Evolutionary conservation across 2,797 vertebrate species (phyloP), one percentile per base, ranked within the genome.

Genomic region (Ficedula albicollis): DNA sequence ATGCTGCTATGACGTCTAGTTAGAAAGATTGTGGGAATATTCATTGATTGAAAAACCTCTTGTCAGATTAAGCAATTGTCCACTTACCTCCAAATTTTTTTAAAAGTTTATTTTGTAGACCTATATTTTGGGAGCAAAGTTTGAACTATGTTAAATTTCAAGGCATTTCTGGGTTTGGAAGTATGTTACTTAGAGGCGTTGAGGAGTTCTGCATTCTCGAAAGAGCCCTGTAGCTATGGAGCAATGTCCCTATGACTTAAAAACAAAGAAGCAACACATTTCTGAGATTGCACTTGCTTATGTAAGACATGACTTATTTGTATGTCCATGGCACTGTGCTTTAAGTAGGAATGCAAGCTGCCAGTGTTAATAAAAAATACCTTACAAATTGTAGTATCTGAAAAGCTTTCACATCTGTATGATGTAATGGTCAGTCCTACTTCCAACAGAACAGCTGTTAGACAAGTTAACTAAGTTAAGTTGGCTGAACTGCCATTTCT

Each of bases 171-270:
- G 63, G 23, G 13, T 82, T 86, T 69, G 39, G 30, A 67, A 46
- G 41, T 34, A 2, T 27, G 4, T 68, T 87, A 9, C 60, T 76
- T 43, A 29, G 27, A 73, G 41, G 32, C 0, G 0, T 15, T 29
- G 30, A 19, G 30, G 26, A 67, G 38, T 60, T 85, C 13, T 72
- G 34, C 22, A 4, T 75, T 6, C 4, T 78, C 23, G 34, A 3
- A 62, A 69, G 32, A 78, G 30, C 30, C 32, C 17, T 39, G 2
- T 22, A 54, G 26, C 76, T 72, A 0, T 74, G 38, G 44, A 38
- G 44, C 44, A 38, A 13, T 54, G 11, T 48, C 46, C 7, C 1
- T 43, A 2, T 62, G 68, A 51, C 41, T 77, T 68, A 85, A 68
- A 90, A 78, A 27, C 15, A 56, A 74, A 60, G 19, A 68, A 49